Evolutionary conservation across 2,888 invertebrate species (phyloP).

Genomic region (Tanytarsus gracilentus): DNA sequence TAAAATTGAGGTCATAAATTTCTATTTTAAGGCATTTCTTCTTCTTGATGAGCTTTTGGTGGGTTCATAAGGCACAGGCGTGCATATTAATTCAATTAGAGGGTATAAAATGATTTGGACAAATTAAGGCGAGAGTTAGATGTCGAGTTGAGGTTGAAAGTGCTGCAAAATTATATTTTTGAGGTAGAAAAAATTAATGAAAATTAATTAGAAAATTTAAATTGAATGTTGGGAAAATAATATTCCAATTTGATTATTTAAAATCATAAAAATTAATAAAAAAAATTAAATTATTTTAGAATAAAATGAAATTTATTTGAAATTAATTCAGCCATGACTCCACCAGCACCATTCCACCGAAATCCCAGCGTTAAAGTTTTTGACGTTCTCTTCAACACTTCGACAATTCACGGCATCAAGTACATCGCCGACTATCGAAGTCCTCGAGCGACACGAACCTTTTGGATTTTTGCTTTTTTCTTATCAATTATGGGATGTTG

Average conservation of each 20-base stretch:
- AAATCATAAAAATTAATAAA: too few relatives aligned
- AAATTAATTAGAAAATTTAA: too few relatives aligned
- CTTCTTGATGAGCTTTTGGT: too few relatives aligned
- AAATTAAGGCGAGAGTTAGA: too few relatives aligned
- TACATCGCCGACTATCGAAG: not conserved
- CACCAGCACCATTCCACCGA: not conserved
- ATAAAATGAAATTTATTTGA: not conserved
- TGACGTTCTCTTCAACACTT: not conserved
- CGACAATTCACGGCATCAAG: not conserved
- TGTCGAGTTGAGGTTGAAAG: too few relatives aligned
- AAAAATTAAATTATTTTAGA: too few relatives aligned
- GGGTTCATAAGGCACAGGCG: not conserved
- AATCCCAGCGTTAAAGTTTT: not conserved
- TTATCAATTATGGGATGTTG: not conserved
- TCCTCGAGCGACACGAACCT: not conserved
- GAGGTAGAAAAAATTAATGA: too few relatives aligned
- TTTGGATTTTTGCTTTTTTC: not conserved
- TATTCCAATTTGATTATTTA: too few relatives aligned
- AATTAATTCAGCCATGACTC: not conserved
- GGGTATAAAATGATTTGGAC: too few relatives aligned
- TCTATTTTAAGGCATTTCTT: not conserved
- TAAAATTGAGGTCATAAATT: not conserved
- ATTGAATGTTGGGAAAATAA: too few relatives aligned
- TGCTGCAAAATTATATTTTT: too few relatives aligned
- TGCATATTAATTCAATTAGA: slow-evolving; percentile 3